These are phyloP conservation scores for Xenopus tropicalis DNA, from an alignment of 2,113 vertebrate species.

Conservation along the genomic window UCB_Xtro_10.0 CM004447.2:21300501-21301000, in stretches of 20 bases:
- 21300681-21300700: not conserved
- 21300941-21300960: not conserved
- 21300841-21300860: too few species aligned
- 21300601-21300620: not conserved
- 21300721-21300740: not conserved
- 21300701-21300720: not conserved
- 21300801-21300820: constrained; percentile 25
- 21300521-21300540: too few species aligned
- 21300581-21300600: too few species aligned
- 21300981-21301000: too few species aligned
- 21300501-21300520: too few species aligned
- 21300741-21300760: not conserved
- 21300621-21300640: not conserved
- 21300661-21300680: not conserved
- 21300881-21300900: not conserved
- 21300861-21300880: not conserved
- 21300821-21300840: not conserved
- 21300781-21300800: constrained; percentile 15
- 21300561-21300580: too few species aligned
- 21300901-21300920: not conserved
- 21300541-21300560: too few species aligned
- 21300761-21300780: not conserved
- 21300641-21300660: not conserved
- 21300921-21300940: not conserved
- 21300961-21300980: too few species aligned